A percentile compares a stretch with the other conserved stretches of the same genome.
Conservation (phyloP, 1,140 invertebrate species). For the Chelonus insularis region DNA sequence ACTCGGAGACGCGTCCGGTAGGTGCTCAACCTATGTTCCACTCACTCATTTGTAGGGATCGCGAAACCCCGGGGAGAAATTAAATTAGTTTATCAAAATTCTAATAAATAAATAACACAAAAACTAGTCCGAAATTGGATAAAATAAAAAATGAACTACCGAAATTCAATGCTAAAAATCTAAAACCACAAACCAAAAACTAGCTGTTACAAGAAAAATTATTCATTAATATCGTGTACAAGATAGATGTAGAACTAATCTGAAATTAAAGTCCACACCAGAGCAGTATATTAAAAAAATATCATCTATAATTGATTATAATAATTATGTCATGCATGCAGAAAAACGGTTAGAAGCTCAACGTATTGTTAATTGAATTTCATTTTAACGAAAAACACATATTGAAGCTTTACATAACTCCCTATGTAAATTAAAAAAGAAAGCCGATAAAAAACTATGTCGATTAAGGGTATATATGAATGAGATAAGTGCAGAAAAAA, state of each 20-base stretch:
- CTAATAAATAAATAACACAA: too few species aligned
- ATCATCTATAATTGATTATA: neutral
- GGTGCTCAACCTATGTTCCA: too few species aligned
- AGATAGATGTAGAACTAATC: neutral
- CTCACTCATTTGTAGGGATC: too few species aligned
- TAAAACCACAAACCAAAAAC: too few species aligned
- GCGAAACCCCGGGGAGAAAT: too few species aligned
- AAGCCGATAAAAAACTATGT: neutral
- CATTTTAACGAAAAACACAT: neutral
- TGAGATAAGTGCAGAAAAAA: too few species aligned
- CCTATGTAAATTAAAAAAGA: neutral
- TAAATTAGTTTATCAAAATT: too few species aligned
- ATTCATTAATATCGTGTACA: neutral
- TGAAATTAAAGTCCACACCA: neutral
- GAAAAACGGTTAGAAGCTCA: constrained; percentile 1
- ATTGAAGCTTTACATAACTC: neutral
- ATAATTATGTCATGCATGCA: neutral
- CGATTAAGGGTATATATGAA: neutral
- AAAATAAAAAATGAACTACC: too few species aligned
- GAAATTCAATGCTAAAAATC: too few species aligned
- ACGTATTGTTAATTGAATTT: constrained; percentile 2
- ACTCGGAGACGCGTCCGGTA: too few species aligned
- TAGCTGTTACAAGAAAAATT: neutral
- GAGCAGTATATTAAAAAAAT: constrained; percentile 2
- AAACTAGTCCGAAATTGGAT: too few species aligned